Percentiles rank a stretch among this genome's conserved stretches.
phyloP scores from a whole-genome alignment of 2,888 invertebrate genomes.

The Zaprionus bogoriensis region DNA sequence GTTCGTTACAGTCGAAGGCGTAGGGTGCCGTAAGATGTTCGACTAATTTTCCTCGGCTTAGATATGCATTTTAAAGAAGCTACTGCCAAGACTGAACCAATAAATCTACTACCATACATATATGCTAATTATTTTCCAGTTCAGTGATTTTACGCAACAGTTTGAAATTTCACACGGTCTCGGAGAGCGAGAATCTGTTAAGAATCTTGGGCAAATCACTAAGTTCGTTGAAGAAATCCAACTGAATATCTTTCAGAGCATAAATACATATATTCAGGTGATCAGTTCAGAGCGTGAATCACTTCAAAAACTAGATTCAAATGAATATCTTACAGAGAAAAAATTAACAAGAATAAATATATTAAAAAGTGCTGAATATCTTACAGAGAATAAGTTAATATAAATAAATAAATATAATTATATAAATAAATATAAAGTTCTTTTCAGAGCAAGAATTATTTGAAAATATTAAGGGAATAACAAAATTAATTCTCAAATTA shows the following conservation, averaged over 20 bases:
- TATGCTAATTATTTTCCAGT: slow-evolving; percentile 5
- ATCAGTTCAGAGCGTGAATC: not conserved
- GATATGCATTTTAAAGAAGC: slow-evolving; percentile 16
- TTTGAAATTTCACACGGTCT: slow-evolving; percentile 8
- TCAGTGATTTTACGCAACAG: not conserved
- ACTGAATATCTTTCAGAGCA: not conserved
- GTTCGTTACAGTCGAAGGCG: slow-evolving; percentile 53
- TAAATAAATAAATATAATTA: too few species aligned
- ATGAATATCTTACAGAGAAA: too few species aligned
- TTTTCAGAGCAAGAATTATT: too few species aligned
- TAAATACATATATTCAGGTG: too few species aligned
- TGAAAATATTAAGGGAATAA: too few species aligned
- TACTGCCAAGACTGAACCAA: not conserved
- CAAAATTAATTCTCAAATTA: too few species aligned
- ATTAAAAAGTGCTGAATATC: too few species aligned
- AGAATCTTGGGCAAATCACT: too few species aligned
- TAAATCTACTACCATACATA: not conserved
- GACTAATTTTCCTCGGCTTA: slow-evolving; percentile 39
- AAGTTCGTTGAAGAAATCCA: not conserved
- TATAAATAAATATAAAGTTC: too few species aligned
- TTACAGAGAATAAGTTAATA: too few species aligned
- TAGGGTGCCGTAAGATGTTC: slow-evolving; percentile 32
- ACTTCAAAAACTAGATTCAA: too few species aligned
- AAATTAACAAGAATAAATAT: too few species aligned
- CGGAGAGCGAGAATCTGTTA: not conserved